Conservation (phyloP, 30 jellyfish, hydroid and myxozoan genomes). For the Chironex yamaguchii region DNA sequence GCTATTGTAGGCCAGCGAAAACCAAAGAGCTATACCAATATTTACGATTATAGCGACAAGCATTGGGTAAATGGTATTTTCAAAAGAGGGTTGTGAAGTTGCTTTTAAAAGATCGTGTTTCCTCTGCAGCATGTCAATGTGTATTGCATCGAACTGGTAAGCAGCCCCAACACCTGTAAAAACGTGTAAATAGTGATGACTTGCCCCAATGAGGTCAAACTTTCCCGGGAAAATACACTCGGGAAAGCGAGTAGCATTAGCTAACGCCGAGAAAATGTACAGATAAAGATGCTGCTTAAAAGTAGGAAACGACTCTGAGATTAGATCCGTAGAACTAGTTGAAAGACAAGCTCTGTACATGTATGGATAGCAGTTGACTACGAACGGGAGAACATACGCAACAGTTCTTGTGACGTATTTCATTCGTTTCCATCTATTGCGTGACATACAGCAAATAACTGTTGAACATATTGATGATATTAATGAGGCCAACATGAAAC, state of each 20-base stretch:
- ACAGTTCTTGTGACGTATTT: constrained; percentile 80
- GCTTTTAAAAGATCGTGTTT: not conserved
- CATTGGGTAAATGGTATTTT: not conserved
- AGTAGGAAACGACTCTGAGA: constrained; percentile 44
- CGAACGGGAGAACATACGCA: constrained; percentile 83
- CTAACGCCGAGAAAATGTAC: constrained; percentile 75
- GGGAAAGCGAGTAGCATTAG: constrained; percentile 87
- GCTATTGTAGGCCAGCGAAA: not conserved
- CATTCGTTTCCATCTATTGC: constrained; percentile 76
- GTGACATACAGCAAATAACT: constrained; percentile 74
- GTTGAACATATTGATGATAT: constrained; percentile 82
- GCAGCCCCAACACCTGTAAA: constrained; percentile 88
- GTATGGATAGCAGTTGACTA: constrained; percentile 91
- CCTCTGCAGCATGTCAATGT: constrained; percentile 69
- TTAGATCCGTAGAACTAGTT: constrained; percentile 50
- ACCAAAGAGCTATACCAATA: not conserved
- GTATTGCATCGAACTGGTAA: constrained; percentile 79
- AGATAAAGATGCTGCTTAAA: constrained; percentile 73
- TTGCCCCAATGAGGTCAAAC: constrained; percentile 88
- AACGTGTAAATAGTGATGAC: constrained; percentile 91
- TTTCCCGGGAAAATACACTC: constrained; percentile 91
- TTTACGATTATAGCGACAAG: not conserved
- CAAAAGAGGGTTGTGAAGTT: not conserved
- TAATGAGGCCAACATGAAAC: constrained; percentile 53
- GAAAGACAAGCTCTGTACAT: constrained; percentile 58